Conservation (phyloP, 2,113 vertebrate genomes). For the Misgurnus anguillicaudatus region DNA sequence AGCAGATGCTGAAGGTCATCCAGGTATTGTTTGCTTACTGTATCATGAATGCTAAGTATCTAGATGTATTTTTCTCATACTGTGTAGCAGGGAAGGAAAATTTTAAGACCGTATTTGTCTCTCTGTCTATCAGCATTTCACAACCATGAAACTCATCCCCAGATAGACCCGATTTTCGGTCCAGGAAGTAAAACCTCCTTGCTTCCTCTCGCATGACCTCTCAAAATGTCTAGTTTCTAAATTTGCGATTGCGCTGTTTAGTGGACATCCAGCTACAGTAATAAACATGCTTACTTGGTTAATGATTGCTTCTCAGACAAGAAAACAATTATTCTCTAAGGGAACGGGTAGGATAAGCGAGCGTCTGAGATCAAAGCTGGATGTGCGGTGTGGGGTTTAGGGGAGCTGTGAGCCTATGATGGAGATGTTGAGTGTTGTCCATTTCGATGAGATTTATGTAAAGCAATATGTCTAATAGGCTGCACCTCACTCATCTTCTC, state of each 20-base stretch:
- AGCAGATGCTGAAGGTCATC: neutral
- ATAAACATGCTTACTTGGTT: conserved; percentile 5
- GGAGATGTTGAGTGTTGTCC: conserved; percentile 31
- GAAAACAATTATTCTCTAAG: conserved; percentile 28
- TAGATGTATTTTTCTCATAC: neutral
- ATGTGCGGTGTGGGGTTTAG: neutral
- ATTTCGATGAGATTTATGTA: conserved; percentile 38
- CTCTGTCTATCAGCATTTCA: neutral
- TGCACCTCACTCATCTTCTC: conserved; percentile 17
- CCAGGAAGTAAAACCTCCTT: neutral
- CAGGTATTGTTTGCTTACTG: neutral
- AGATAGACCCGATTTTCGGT: neutral
- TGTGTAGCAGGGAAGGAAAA: neutral
- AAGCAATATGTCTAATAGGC: conserved; percentile 38
- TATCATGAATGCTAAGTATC: neutral
- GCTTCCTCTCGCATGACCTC: neutral
- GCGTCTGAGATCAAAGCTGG: conserved; percentile 15
- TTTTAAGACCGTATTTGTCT: neutral
- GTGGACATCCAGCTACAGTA: neutral
- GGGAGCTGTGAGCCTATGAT: conserved; percentile 11
- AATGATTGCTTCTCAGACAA: conserved; percentile 1
- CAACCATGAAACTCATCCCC: neutral
- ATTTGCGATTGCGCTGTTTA: neutral
- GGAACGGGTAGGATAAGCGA: neutral
- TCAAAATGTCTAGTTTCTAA: neutral